phyloP scores from a whole-genome alignment of 2,113 vertebrate species.

The Chiloscyllium plagiosum region DNA sequence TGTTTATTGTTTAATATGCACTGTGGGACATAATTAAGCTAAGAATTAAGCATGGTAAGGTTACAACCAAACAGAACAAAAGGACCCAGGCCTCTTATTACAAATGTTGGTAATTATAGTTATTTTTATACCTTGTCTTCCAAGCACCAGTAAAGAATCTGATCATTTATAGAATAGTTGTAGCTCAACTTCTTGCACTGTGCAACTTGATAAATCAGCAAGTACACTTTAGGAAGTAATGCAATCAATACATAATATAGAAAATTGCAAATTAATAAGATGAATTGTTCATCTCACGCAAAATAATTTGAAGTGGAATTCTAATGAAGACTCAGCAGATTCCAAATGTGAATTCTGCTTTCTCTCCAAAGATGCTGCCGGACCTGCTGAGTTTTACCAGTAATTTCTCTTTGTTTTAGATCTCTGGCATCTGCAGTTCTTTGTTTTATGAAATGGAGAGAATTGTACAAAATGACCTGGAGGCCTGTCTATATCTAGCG shows the following conservation, averaged over 20 bases:
- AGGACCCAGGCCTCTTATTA: neutral
- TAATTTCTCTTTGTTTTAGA: too few relatives aligned
- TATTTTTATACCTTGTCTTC: neutral
- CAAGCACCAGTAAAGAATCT: neutral
- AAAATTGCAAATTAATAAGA: neutral
- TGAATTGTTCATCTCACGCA: neutral
- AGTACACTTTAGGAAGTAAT: neutral
- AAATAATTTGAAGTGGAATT: neutral
- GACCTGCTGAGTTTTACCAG: too few relatives aligned
- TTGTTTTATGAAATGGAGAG: too few relatives aligned
- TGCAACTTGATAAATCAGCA: neutral
- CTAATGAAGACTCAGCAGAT: too few relatives aligned
- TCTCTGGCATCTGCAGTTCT: too few relatives aligned
- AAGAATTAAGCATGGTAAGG: conserved; percentile 11
- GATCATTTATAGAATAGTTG: neutral
- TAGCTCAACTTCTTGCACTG: neutral
- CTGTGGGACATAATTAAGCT: neutral
- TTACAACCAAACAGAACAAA: neutral
- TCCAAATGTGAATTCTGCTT: too few relatives aligned
- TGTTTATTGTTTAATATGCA: conserved; percentile 17
- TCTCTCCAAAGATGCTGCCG: too few relatives aligned
- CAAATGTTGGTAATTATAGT: neutral
- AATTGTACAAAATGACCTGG: neutral
- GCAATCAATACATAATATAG: neutral
- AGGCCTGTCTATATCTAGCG: neutral